Conservation (phyloP, 2,113 vertebrate species). For the Loxodonta africana region DNA sequence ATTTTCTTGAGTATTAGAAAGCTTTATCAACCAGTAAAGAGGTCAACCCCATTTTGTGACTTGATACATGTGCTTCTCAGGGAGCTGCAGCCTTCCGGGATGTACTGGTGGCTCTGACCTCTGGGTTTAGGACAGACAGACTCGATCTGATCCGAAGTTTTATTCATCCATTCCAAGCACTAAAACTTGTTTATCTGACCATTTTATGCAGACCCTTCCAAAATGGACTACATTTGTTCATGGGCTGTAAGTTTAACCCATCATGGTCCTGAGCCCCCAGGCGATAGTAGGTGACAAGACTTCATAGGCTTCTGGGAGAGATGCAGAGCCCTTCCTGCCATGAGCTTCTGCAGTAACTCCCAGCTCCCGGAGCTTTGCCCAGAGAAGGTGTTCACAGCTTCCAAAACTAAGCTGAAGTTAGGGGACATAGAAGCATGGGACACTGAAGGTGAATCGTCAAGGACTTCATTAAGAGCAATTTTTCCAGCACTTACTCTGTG, state of each 20-base stretch:
- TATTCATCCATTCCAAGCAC: background rate
- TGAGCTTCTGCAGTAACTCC: background rate
- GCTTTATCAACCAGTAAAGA: background rate
- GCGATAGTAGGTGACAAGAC: background rate
- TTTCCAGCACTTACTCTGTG: background rate
- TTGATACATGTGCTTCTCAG: background rate
- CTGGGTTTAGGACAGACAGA: background rate
- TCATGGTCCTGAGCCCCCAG: background rate
- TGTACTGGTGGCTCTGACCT: background rate
- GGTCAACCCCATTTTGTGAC: background rate
- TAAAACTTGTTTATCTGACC: background rate
- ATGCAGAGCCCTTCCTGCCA: background rate
- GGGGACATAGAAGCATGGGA: background rate
- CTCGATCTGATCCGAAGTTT: background rate
- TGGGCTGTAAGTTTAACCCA: background rate
- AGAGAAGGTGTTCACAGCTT: background rate
- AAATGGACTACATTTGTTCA: background rate
- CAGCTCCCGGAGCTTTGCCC: background rate
- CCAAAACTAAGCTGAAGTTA: background rate
- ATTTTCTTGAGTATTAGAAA: conserved; percentile 62
- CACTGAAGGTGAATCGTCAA: background rate
- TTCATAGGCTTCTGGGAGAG: background rate
- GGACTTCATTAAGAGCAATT: background rate
- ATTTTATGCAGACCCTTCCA: conserved; percentile 14
- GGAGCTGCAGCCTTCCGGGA: background rate